Conservation (phyloP, 2,888 invertebrate genomes). For the Mechanitis messenoides region DNA sequence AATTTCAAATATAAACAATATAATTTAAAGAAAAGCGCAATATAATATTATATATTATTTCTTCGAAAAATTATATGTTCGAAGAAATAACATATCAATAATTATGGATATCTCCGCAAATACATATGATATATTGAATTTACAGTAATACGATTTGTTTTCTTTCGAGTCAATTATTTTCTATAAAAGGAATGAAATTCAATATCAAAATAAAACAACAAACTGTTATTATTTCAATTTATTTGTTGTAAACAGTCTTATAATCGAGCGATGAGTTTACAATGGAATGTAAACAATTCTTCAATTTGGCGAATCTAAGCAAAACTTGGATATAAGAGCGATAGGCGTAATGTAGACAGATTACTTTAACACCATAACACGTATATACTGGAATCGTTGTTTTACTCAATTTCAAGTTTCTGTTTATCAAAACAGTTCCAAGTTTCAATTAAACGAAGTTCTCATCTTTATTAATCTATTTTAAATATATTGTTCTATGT, state of each 20-base stretch:
- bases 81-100: no score
- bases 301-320: constrained; percentile 72
- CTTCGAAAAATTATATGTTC: no score
- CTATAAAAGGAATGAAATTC: background rate
- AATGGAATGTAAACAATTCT: constrained; percentile 59
- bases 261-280: constrained; percentile 68
- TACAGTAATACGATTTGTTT: background rate
- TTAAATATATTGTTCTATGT: constrained; percentile 5
- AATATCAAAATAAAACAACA: constrained; percentile 15
- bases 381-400: constrained; percentile 45
- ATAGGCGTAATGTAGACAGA: constrained; percentile 29
- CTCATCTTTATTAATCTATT: constrained; percentile 30
- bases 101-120: no score
- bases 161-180: background rate
- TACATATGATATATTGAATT: no score
- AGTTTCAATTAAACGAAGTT: no score
- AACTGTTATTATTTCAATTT: constrained; percentile 47
- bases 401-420: constrained; percentile 39
- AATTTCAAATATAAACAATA: no score
- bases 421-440: no score
- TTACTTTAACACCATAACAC: constrained; percentile 32
- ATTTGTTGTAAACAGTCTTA: constrained; percentile 74
- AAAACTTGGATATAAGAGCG: constrained; percentile 59
- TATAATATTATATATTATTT: no score
- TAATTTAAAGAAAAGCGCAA: no score